phyloP scores from a whole-genome alignment of 1,140 invertebrate species.

The Holotrichia oblita region DNA sequence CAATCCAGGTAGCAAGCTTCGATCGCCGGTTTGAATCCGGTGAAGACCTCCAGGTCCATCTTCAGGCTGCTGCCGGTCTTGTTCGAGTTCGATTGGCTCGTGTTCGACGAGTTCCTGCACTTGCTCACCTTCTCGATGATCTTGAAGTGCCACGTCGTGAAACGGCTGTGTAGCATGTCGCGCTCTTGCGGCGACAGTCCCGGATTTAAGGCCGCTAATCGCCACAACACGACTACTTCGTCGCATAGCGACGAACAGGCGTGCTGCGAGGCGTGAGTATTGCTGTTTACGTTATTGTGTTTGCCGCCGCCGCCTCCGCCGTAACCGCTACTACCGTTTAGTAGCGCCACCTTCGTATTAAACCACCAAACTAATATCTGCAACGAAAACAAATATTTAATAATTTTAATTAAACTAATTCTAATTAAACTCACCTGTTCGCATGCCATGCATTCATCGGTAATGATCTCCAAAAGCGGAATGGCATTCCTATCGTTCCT shows the following conservation, averaged over 20 bases:
- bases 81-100: conserved; percentile 53
- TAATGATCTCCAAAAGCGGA: conserved; percentile 94
- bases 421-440: conserved; percentile 76
- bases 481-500: conserved; percentile 95
- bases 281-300: conserved; percentile 84
- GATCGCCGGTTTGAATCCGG: conserved; percentile 96
- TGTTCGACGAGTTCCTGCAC: conserved; percentile 50
- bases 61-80: conserved; percentile 61
- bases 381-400: background rate
- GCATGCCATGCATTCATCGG: conserved; percentile 95
- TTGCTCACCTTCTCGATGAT: conserved; percentile 85
- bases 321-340: conserved; percentile 72
- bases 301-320: conserved; percentile 77
- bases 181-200: conserved; percentile 89
- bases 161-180: conserved; percentile 83
- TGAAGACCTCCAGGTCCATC: conserved; percentile 90
- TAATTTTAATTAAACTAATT: background rate
- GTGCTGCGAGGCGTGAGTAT: conserved; percentile 86
- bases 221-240: conserved; percentile 96
- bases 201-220: conserved; percentile 93
- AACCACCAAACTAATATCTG: conserved; percentile 99
- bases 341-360: conserved; percentile 89
- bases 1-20: conserved; percentile 96
- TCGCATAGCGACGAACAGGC: conserved; percentile 96
- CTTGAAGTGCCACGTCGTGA: conserved; percentile 91